These are phyloP conservation scores for Cataglyphis hispanica DNA, from an alignment of 1,140 invertebrate species.

Conservation along the genomic window DNA sequence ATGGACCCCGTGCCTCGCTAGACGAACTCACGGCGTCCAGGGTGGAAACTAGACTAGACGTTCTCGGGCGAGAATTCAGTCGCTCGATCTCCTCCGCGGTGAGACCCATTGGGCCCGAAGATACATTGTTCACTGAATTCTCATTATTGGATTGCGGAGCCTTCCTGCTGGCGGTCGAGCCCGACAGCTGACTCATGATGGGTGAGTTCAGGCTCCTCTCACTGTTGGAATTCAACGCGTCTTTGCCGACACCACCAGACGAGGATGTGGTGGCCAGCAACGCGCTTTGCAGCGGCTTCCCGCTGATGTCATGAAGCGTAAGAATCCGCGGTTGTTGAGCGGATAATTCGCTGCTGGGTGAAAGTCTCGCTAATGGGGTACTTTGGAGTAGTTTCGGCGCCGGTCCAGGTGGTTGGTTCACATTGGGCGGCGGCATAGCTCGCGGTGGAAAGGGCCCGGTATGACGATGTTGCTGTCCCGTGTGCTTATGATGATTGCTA, in stretches of 20 bases:
- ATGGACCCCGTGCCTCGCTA: constrained; percentile 93
- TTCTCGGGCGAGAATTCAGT: constrained; percentile 94
- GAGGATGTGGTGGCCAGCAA: constrained; percentile 95
- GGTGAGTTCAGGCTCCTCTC: constrained; percentile 96
- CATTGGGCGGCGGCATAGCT: constrained; percentile 89
- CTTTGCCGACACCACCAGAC: constrained; percentile 93
- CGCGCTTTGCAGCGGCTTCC: constrained; percentile 95
- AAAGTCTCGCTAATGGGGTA: constrained; percentile 95
- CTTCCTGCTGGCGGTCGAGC: constrained; percentile 91
- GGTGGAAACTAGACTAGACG: constrained; percentile 96
- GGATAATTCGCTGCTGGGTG: constrained; percentile 96
- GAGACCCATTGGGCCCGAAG: constrained; percentile 91
- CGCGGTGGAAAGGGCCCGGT: constrained; percentile 90
- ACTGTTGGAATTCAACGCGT: constrained; percentile 94
- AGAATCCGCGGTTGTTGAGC: constrained; percentile 96
- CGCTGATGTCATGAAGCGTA: constrained; percentile 96
- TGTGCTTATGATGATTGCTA: constrained; percentile 91
- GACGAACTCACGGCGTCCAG: constrained; percentile 96
- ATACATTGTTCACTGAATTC: constrained; percentile 87
- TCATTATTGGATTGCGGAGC: constrained; percentile 85
- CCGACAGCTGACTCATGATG: constrained; percentile 95
- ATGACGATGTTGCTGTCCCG: constrained; percentile 91
- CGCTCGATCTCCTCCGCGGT: constrained; percentile 97
- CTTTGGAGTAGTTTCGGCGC: constrained; percentile 92
- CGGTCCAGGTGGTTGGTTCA: constrained; percentile 87